phyloP scores from a whole-genome alignment of 2,797 vertebrate genomes.

The Schizopygopsis pylzovi region DNA sequence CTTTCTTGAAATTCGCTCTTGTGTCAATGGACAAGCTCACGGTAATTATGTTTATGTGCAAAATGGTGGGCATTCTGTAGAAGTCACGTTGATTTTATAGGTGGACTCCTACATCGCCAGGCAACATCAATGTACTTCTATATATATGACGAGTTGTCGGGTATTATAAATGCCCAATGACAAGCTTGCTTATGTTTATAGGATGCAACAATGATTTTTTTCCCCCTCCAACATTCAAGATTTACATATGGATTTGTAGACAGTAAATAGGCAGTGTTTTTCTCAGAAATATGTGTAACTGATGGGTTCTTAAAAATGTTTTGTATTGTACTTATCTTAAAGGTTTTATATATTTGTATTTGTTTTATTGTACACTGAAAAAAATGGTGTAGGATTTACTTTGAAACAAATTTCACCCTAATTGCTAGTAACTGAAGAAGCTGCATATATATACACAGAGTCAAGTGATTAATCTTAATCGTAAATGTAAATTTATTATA shows the following conservation, averaged over 20 bases:
- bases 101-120: conserved; percentile 25
- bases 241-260: neutral
- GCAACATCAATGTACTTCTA: conserved; percentile 26
- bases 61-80: conserved; percentile 48
- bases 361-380: too few species aligned
- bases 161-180: neutral
- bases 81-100: conserved; percentile 42
- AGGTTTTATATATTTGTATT: too few species aligned
- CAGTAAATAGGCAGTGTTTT: too few species aligned
- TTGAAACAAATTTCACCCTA: too few species aligned
- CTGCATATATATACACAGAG: too few species aligned
- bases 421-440: too few species aligned
- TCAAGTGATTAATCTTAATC: too few species aligned
- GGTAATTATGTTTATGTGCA: conserved; percentile 62
- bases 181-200: neutral
- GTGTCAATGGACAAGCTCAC: conserved; percentile 57
- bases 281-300: too few species aligned
- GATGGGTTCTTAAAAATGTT: too few species aligned
- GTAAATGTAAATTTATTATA: too few species aligned
- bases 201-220: neutral
- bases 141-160: conserved; percentile 1
- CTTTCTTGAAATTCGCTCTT: conserved; percentile 63
- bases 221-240: neutral
- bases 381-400: too few species aligned
- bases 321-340: too few species aligned